phyloP scores from a whole-genome alignment of 2,888 invertebrate species.

The Synanthedon tipuliformis region DNA sequence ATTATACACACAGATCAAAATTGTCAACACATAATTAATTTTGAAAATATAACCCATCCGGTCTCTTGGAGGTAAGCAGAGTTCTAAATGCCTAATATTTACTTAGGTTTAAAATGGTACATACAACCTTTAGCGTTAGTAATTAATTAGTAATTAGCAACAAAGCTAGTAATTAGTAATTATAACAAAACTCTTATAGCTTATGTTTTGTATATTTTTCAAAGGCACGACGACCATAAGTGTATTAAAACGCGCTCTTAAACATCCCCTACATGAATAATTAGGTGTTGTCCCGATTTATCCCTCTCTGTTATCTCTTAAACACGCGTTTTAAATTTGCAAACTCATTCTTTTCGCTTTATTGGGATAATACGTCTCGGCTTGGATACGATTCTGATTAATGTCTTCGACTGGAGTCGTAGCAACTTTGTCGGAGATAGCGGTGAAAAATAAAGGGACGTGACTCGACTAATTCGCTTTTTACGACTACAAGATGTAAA shows the following conservation, averaged over 20 bases:
- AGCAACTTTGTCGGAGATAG: constrained; percentile 64
- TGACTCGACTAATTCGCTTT: constrained; percentile 62
- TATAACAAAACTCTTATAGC: no score
- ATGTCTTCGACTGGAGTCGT: constrained; percentile 51
- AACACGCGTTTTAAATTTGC: constrained; percentile 67
- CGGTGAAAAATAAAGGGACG: constrained; percentile 64
- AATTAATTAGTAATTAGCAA: no score
- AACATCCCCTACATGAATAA: constrained; percentile 68
- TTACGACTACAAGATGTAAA: constrained; percentile 30
- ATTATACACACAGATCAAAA: no score
- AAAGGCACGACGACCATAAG: constrained; percentile 33
- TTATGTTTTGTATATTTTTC: constrained; percentile 22
- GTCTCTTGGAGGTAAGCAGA: no score
- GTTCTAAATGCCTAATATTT: no score
- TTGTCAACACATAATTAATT: no score
- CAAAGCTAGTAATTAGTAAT: no score
- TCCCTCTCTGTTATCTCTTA: constrained; percentile 51
- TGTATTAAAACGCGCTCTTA: constrained; percentile 60
- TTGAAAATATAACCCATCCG: no score
- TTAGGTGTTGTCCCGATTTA: constrained; percentile 63
- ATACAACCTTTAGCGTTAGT: no score
- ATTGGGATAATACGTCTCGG: constrained; percentile 66
- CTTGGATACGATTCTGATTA: constrained; percentile 63
- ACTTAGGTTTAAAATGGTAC: no score
- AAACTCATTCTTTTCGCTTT: constrained; percentile 66